These are phyloP conservation scores for Eonycteris spelaea DNA, from an alignment of 2,113 vertebrate species.

Conservation along the genomic window DNA sequence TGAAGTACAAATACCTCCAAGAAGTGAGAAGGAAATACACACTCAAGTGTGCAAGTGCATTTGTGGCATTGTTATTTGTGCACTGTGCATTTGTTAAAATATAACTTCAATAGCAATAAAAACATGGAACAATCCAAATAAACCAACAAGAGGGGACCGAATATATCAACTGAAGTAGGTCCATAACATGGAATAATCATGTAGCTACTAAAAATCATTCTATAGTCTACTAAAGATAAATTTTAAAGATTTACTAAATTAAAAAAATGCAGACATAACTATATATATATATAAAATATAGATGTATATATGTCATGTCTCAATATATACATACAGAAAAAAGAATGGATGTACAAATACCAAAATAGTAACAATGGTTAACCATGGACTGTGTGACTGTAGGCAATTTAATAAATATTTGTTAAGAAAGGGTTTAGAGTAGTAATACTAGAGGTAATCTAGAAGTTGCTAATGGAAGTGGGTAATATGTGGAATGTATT, in stretches of 20 bases:
- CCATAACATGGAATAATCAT: neutral
- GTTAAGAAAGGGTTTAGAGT: neutral
- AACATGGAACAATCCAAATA: neutral
- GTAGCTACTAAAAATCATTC: neutral
- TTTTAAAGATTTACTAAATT: neutral
- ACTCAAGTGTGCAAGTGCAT: neutral
- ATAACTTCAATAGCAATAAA: neutral
- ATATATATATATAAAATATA: neutral
- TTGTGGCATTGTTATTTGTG: neutral
- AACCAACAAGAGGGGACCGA: neutral
- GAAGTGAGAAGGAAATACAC: neutral
- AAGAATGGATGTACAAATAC: neutral
- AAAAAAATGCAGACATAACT: neutral
- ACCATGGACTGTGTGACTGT: neutral
- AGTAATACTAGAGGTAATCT: neutral
- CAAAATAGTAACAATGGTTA: neutral
- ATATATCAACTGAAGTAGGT: neutral
- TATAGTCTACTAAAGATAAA: neutral
- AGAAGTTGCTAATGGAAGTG: neutral
- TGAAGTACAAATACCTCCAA: neutral
- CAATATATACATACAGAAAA: neutral
- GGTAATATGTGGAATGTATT: neutral
- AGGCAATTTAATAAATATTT: slow-evolving; percentile 5
- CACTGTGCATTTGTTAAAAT: neutral
- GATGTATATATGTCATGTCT: neutral